Base-by-base conservation (phyloP, 2,113 vertebrate genomes). In the Nipponia nippon region DNA sequence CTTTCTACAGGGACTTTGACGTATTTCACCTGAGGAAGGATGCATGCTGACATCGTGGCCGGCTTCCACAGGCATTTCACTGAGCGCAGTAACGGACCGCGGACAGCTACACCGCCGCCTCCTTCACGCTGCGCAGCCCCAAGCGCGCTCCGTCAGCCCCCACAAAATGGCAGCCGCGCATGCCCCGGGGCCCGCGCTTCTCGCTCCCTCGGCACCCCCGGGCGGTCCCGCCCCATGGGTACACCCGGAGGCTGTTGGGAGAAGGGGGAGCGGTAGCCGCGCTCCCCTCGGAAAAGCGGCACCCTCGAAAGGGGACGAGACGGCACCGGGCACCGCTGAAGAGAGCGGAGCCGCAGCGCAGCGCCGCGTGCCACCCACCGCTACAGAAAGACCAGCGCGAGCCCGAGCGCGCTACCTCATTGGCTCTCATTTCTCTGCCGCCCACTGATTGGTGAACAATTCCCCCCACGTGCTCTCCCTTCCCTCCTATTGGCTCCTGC, bases 321-420 rank as follows among this genome's bases (percentile, higher is more conserved):
- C 30, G 1, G 13, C 17, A 8, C 47, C 7, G 0, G 5, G 2
- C 18, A 1, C 1, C 7, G 0, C 84, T 2, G 6, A 17, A 1
- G 1, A 0, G 4, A 21, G 2, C 2, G 0, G 3, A 15, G 0
- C 10, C 0, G 2, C 32, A 1, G 13, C 22, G 13, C 12, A 8
- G 0, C 3, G 0, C 1, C n/a, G 5, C n/a, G 0, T 0, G 0
- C 6, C 0, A 1, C 7, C 13, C 0, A 1, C 1, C 20, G 8
- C 75, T 5, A 4, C 2, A 7, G 3, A 9, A 13, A 0, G 0
- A 4, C 8, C 7, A 0, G 20, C 27, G 4, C 26, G 5, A 21
- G 19, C 11, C 2, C 12, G 0, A 6, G 7, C 20, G 15, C 11
- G 38, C 67, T 38, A 6, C 11, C n/a, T 27, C 50, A 90, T 90